Evolutionary conservation across 2,113 vertebrate genomes (phyloP), one percentile per base, ranked within the genome.

Genomic region (Gymnogyps californianus): DNA sequence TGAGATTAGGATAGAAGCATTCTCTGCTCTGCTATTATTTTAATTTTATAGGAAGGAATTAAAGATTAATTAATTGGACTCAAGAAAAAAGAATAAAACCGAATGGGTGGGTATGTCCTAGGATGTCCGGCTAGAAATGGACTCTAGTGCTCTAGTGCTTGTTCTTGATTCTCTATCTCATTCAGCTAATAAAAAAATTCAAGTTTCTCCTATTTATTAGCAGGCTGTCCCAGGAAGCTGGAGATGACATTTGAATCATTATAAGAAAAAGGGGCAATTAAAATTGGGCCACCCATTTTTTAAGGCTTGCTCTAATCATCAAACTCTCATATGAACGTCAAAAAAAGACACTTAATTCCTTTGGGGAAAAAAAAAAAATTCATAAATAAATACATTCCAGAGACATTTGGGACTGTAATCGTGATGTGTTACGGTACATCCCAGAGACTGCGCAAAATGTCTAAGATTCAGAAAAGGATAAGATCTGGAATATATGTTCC

Each of bases 221-320:
- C 16, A 72, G 1, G 0, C 0, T 29, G 0, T 16, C 26, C 7
- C 18, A 67, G 52, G 9, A 85, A 87, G 12, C 10, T n/a, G 17
- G 16, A 59, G 22, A n/a, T 38, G 13, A 6, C 1, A 13, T 42
- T 26, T 70, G 21, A 75, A 70, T 24, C 4, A 44, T 42, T 47
- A 5, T 16, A 22, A 75, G 8, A 49, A 65, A 67, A 40, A 28
- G 9, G 42, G 0, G 4, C 47, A 44, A 69, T 40, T 58, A 54
- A 71, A 82, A 83, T 29, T 42, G 7, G 2, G 1, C 11, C 1
- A 28, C 9, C 6, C 8, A 22, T 10, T 54, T 76, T 81, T 74
- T 52, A 71, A 22, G 6, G 6, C 2, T 49, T 81, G 1, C 8
- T 87, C 9, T 25, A 66, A 44, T 61, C 18, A 38, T 1, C 4